A percentile compares a stretch with the other conserved stretches of the same genome.
phyloP scores from a whole-genome alignment of 2,797 vertebrate genomes.

The Chlorospingus flavigularis region DNA sequence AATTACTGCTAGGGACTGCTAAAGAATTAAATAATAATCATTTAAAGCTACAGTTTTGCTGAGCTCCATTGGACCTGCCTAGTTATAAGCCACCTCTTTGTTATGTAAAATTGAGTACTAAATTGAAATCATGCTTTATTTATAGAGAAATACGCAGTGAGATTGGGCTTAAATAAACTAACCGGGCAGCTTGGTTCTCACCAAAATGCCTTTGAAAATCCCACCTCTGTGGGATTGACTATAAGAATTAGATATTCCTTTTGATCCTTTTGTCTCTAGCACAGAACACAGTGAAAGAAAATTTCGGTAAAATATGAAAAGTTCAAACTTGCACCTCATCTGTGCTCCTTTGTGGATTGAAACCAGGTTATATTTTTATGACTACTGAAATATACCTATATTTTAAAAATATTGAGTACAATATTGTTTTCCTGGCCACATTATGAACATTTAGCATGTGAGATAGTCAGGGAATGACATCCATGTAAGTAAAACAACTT shows the following conservation, averaged over 20 bases:
- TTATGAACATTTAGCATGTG: not conserved
- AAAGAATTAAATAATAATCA: not conserved
- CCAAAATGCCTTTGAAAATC: conserved; percentile 1
- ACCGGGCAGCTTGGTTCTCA: not conserved
- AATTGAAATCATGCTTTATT: not conserved
- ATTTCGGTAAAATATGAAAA: not conserved
- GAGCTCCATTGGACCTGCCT: not conserved
- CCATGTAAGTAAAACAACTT: not conserved
- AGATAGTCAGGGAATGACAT: not conserved
- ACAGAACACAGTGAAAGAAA: not conserved
- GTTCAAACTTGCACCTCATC: not conserved
- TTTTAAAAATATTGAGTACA: not conserved
- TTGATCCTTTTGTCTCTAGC: not conserved
- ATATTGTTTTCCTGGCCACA: not conserved
- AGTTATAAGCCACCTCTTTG: not conserved
- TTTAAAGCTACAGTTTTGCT: not conserved
- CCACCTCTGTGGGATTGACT: not conserved
- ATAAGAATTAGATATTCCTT: not conserved
- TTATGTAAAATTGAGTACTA: not conserved
- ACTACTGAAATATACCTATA: not conserved
- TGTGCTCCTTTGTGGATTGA: not conserved
- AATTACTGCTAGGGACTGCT: not conserved
- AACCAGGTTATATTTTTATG: not conserved
- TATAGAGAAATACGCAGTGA: not conserved
- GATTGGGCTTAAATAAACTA: not conserved